Evolutionary conservation across 2,797 vertebrate genomes (phyloP), one percentile per base, ranked within the genome.

Genomic region (Labeo calbasu): DNA sequence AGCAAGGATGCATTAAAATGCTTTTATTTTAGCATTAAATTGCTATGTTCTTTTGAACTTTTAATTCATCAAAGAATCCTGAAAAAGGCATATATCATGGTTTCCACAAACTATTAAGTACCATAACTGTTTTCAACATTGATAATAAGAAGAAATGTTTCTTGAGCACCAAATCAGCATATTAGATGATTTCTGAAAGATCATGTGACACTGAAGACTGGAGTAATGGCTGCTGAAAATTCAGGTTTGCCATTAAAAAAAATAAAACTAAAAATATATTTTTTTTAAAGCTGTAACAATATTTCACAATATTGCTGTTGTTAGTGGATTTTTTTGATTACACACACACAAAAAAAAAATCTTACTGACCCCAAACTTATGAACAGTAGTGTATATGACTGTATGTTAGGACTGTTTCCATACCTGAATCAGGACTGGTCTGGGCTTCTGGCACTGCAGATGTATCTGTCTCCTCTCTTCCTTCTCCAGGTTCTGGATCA

Each of bases 401-500:
- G 40, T n/a, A n/a, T n/a, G n/a, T 81, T 88, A 46, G 68, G n/a
- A 84, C 10, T 48, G 77, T 13, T 36, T 2, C 0, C 25, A 83
- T 91, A 95, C 94, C 94, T 86, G 92, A 88, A 81, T 88, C 61
- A 63, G 85, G 85, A 40, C 84, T 83, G 82, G 89, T 80, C 79
- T 92, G 88, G 23, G 86, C 86, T 10, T 92, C 93, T 88, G 88
- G 90, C 78, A 88, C 91, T 63, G 88, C 90, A 69, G 90, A 92
- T n/a, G 90, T 85, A 69, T 92, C 88, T 13, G 17, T 89, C 25
- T 92, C 92, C 43, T 79, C 89, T 13, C 87, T 89, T 79, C 92
- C 92, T 61, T 94, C 91, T 70, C 82, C 93, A 7, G 93, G 79
- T 13, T 93, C 93, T 48, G 91, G 90, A 6, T 93, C 93, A 36